These are phyloP conservation scores for Leptodactylus fuscus DNA, from an alignment of 2,113 vertebrate genomes.

Conservation along the genomic window DNA sequence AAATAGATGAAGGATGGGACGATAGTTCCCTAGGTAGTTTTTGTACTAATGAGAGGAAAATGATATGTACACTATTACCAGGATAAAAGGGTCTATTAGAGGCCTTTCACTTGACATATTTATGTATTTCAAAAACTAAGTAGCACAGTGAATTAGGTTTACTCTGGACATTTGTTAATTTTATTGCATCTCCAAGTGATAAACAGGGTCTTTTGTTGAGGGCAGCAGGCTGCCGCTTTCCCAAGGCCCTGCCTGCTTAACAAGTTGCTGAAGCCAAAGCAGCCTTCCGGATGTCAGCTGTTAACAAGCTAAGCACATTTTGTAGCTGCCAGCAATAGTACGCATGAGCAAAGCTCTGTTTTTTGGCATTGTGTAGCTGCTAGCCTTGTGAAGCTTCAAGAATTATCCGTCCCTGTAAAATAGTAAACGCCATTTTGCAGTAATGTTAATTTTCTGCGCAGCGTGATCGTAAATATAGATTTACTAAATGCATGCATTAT, in stretches of 20 bases:
- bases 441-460: not conserved
- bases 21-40: slow-evolving; percentile 87
- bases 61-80: slow-evolving; percentile 96
- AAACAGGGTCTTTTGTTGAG: slow-evolving; percentile 80
- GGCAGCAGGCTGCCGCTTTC: slow-evolving; percentile 67
- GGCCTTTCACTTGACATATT: slow-evolving; percentile 94
- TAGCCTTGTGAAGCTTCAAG: not conserved
- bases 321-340: slow-evolving; percentile 31
- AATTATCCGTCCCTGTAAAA: not conserved
- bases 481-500: too few relatives aligned
- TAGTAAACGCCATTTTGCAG: not conserved
- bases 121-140: slow-evolving; percentile 96
- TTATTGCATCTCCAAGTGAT: slow-evolving; percentile 84
- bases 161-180: slow-evolving; percentile 85
- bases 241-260: slow-evolving; percentile 65
- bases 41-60: slow-evolving; percentile 98
- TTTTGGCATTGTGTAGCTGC: slow-evolving; percentile 29
- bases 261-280: slow-evolving; percentile 63
- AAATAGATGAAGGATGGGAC: slow-evolving; percentile 92
- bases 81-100: slow-evolving; percentile 98
- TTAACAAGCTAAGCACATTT: slow-evolving; percentile 60
- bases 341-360: slow-evolving; percentile 20
- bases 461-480: not conserved
- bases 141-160: slow-evolving; percentile 92
- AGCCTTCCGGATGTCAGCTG: slow-evolving; percentile 60